Base-by-base conservation (phyloP, 2,888 invertebrate genomes). In the Limulus polyphemus region DNA sequence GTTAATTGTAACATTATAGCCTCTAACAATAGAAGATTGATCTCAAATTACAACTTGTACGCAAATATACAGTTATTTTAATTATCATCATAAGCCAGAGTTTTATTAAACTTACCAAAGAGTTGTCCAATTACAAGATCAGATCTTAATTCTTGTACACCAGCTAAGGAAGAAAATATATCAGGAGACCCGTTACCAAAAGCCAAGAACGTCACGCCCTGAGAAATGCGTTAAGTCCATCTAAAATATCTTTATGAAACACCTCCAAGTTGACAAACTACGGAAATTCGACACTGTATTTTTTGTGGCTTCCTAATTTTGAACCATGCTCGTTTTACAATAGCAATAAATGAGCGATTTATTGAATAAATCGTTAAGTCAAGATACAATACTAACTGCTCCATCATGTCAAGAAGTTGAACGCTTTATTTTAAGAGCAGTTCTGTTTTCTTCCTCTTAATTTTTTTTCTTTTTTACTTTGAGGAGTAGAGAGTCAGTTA, bases 181-280 rank as follows among this genome's bases (percentile, higher is more conserved):
- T 86, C 85, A 7, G 85, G 83, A 0, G 84, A 82, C 54, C 84
- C 84, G 72, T 86, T 86, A 17, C 85, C 85, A 72, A 85, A 83
- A 0, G 85, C 84, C 69, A 86, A 73, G 68, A 85, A 78, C n/a
- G 84, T 85, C 11, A 84, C 83, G 4, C 85, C 85, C 73, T 79
- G 62, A 47, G 13, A 50, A 50, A 5, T 50, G 14, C 14, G 50
- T 50, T n/a, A 50, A 50, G 13, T 50, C 10, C 14, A 50, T 50
- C 14, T 50, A 62, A 62, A 62, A 50, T 58, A 50, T 52, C 49
- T 61, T 47, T 4, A 59, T 51, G 68, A 60, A 60, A 61, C 48
- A 56, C 58, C 50, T 32, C 16, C 51, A 63, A 59, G 14, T 57
- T 14, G 55, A 12, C 1, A 56, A 55, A 56, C 51, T 62, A 12